Conservation (phyloP, 2,888 invertebrate species). For the Auanema freiburgensis region DNA sequence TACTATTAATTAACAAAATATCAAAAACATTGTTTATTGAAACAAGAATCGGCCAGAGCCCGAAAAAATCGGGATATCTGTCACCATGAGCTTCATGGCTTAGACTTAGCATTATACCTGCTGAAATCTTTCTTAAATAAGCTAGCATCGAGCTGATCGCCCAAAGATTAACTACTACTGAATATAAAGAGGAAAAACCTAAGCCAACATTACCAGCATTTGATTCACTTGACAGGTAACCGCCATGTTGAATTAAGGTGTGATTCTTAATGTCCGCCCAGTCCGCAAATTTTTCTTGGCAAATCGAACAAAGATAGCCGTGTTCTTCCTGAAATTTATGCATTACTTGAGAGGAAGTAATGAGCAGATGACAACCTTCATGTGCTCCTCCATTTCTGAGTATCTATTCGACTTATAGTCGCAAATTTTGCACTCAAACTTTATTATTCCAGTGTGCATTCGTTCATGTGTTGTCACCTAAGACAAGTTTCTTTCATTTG, state of each 20-base stretch:
- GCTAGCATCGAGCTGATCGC: background rate
- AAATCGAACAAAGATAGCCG: slow-evolving; percentile 63
- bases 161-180: slow-evolving; percentile 2
- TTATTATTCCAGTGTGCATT: slow-evolving; percentile 64
- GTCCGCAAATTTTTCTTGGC: slow-evolving; percentile 53
- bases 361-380: slow-evolving; percentile 28
- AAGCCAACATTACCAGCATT: slow-evolving; percentile 50
- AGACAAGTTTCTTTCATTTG: background rate
- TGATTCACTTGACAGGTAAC: slow-evolving; percentile 60
- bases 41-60: slow-evolving; percentile 2
- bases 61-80: background rate
- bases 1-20: too few relatives aligned
- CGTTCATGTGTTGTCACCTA: slow-evolving; percentile 63
- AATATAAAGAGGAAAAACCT: slow-evolving; percentile 8
- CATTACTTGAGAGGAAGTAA: background rate
- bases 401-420: slow-evolving; percentile 55
- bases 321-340: slow-evolving; percentile 54
- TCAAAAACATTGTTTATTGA: too few relatives aligned
- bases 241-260: slow-evolving; percentile 60
- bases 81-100: background rate
- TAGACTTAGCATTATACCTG: slow-evolving; percentile 15
- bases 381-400: slow-evolving; percentile 60
- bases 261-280: slow-evolving; percentile 64
- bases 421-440: slow-evolving; percentile 61
- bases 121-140: slow-evolving; percentile 3